Conservation (phyloP, 2,888 invertebrate species). For the Camptogramma bilineatum region DNA sequence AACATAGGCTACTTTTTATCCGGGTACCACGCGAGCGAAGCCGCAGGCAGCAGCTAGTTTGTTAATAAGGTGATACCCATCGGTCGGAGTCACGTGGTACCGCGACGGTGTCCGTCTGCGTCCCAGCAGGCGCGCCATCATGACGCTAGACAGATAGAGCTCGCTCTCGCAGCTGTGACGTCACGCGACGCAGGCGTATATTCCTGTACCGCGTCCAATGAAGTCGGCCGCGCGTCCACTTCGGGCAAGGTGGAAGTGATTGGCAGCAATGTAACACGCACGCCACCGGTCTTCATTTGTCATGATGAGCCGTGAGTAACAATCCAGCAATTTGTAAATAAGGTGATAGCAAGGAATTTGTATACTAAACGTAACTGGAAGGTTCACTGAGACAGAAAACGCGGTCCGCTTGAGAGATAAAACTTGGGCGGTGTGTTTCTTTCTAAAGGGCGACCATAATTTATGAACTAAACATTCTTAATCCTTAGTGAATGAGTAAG, state of each 20-base stretch:
- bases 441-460: no score
- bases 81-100: constrained; percentile 92
- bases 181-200: constrained; percentile 92
- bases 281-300: constrained; percentile 66
- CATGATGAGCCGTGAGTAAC: constrained; percentile 80
- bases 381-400: no score
- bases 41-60: no score
- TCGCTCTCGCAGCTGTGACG: constrained; percentile 89
- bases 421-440: no score
- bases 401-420: no score
- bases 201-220: constrained; percentile 92
- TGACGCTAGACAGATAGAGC: constrained; percentile 91
- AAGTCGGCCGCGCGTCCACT: constrained; percentile 79
- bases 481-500: no score
- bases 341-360: no score
- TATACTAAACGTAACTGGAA: no score
- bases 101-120: constrained; percentile 90
- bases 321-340: not conserved
- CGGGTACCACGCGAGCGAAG: no score
- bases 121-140: constrained; percentile 90
- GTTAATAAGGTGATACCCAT: no score
- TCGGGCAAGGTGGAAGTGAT: constrained; percentile 84
- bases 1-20: no score
- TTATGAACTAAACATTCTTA: no score
- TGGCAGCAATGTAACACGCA: constrained; percentile 61